These are phyloP conservation scores for Goniozus legneri DNA, from an alignment of 1,140 invertebrate species.

Conservation along the genomic window DNA sequence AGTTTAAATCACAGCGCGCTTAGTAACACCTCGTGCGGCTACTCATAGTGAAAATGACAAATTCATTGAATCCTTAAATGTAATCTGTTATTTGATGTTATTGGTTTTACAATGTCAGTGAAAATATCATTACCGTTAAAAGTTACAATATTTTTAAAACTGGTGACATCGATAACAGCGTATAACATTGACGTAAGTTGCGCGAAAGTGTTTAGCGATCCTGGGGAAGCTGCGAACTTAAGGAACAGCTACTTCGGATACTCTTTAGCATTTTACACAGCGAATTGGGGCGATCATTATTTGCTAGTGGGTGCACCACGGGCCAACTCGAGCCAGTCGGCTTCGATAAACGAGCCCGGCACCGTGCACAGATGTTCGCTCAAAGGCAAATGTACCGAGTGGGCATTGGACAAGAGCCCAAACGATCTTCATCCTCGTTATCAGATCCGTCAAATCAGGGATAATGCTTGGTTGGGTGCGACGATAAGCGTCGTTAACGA, in stretches of 20 bases:
- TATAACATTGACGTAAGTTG: not conserved
- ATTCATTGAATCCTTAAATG: too few relatives aligned
- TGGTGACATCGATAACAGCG: not conserved
- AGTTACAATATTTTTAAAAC: too few relatives aligned
- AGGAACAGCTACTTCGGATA: conserved; percentile 37
- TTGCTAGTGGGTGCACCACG: conserved; percentile 34
- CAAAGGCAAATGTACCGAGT: conserved; percentile 17
- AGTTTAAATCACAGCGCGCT: too few relatives aligned
- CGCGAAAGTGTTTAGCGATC: conserved; percentile 20
- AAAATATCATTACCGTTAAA: too few relatives aligned
- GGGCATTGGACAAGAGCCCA: conserved; percentile 14
- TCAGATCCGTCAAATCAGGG: conserved; percentile 16
- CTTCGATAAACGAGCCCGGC: conserved; percentile 28
- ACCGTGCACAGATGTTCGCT: conserved; percentile 29
- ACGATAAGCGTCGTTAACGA: conserved; percentile 27
- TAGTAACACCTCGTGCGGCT: too few relatives aligned
- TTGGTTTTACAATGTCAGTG: too few relatives aligned
- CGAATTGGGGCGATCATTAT: conserved; percentile 9
- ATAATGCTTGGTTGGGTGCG: conserved; percentile 33
- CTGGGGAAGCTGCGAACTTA: conserved; percentile 5
- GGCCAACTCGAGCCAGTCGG: conserved; percentile 22
- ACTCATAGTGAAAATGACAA: too few relatives aligned
- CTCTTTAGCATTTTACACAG: conserved; percentile 27
- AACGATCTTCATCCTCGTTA: not conserved
- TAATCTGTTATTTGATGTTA: too few relatives aligned